Evolutionary conservation across 1,140 invertebrate species (phyloP).

Genomic region (Hylaeus anthracinus): DNA sequence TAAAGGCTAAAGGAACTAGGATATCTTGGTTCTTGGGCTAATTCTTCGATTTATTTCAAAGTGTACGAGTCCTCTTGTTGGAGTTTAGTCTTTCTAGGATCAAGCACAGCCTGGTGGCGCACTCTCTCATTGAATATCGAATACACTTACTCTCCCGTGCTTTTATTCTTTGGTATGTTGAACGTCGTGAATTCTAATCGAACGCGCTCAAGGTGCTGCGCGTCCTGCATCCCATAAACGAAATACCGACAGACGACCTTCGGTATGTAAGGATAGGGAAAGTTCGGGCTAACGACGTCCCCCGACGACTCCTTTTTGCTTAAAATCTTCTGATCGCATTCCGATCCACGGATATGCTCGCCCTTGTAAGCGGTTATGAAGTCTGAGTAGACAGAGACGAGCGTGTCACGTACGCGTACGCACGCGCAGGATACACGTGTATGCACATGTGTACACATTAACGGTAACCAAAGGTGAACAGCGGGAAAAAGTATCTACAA

Average conservation of each 20-base stretch:
- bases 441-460: background rate
- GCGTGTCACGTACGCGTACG: slow-evolving; percentile 2
- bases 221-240: slow-evolving; percentile 98
- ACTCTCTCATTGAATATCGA: background rate
- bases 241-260: slow-evolving; percentile 98
- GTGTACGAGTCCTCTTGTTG: too few species aligned
- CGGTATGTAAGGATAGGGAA: slow-evolving; percentile 95
- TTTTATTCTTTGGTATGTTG: slow-evolving; percentile 91
- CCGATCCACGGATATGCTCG: slow-evolving; percentile 95
- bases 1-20: too few species aligned
- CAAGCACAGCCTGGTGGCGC: background rate
- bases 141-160: slow-evolving; percentile 84
- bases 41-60: too few species aligned
- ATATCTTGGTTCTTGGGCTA: too few species aligned
- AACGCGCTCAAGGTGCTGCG: slow-evolving; percentile 96
- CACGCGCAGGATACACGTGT: background rate
- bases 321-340: slow-evolving; percentile 98
- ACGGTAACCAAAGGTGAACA: background rate
- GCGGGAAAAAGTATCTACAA: too few species aligned
- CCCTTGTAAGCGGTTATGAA: slow-evolving; percentile 93
- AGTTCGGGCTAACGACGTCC: slow-evolving; percentile 96
- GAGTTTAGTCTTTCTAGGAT: background rate
- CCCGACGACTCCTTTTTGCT: slow-evolving; percentile 95
- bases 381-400: slow-evolving; percentile 82
- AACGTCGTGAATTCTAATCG: slow-evolving; percentile 93